Conservation (phyloP, 2,888 invertebrate species). For the Metacarcinus magister region DNA sequence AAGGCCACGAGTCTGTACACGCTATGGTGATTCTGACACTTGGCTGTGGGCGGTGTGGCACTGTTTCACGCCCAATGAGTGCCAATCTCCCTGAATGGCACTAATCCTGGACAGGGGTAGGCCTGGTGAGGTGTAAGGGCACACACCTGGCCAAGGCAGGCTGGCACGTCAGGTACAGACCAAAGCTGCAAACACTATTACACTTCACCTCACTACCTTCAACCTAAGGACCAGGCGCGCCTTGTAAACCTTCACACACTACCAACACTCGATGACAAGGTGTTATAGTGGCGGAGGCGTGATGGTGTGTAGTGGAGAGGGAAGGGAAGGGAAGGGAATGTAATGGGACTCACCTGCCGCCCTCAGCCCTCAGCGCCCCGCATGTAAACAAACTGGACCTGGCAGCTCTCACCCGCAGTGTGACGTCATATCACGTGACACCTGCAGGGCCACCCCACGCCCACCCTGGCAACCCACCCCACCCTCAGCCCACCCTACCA, state of each 20-base stretch:
- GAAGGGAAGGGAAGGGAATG: neutral
- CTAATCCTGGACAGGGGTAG: neutral
- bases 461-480: neutral
- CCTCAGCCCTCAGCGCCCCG: slow-evolving; percentile 60
- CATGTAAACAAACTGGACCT: slow-evolving; percentile 77
- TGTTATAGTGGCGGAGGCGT: neutral
- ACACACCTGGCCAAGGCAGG: neutral
- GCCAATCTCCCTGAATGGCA: neutral
- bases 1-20: neutral
- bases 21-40: neutral
- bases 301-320: neutral
- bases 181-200: neutral
- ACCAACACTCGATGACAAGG: neutral
- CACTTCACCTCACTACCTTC: neutral
- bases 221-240: neutral
- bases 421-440: slow-evolving; percentile 78
- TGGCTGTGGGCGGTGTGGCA: neutral
- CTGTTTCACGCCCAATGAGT: neutral
- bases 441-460: slow-evolving; percentile 60
- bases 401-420: slow-evolving; percentile 72
- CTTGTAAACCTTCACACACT: neutral
- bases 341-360: slow-evolving; percentile 67
- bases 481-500: neutral
- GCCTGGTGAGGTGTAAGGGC: neutral
- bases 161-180: neutral